phyloP scores from a whole-genome alignment of 2,888 invertebrate genomes.

The Andricus curvator region DNA sequence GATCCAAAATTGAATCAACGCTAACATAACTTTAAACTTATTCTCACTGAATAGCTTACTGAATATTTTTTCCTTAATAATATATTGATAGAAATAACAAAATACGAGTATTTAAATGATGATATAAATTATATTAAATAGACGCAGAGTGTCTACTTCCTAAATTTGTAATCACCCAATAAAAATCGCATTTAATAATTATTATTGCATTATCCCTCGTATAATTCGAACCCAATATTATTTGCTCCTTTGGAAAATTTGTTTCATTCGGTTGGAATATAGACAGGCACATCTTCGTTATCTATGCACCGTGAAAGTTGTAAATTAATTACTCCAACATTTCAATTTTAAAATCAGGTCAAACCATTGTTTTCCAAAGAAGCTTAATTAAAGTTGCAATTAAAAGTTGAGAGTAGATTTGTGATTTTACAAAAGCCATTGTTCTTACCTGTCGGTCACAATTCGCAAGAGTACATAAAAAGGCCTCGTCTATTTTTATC shows the following conservation, averaged over 20 bases:
- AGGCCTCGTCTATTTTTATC: not conserved
- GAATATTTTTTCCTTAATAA: not conserved
- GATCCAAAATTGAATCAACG: slow-evolving; percentile 7
- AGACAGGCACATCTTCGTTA: not conserved
- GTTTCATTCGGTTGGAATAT: not conserved
- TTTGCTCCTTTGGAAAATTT: not conserved
- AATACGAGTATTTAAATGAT: not conserved
- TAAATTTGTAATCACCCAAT: not conserved
- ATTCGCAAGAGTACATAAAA: not conserved
- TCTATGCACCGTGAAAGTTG: not conserved
- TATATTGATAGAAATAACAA: not conserved
- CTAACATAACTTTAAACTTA: too few species aligned
- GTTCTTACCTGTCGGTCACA: not conserved
- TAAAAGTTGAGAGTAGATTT: not conserved
- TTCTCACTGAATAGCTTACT: not conserved
- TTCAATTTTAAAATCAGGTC: slow-evolving; percentile 14
- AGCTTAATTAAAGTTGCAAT: not conserved
- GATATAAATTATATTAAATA: not conserved
- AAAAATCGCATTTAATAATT: not conserved
- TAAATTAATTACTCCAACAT: slow-evolving; percentile 15
- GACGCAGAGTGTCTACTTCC: not conserved
- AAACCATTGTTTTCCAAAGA: not conserved
- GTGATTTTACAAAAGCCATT: slow-evolving; percentile 5
- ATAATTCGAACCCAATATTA: not conserved
- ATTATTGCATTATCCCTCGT: not conserved